Conservation (phyloP, 1,140 invertebrate species). For the Cyrtorhinus lividipennis region DNA sequence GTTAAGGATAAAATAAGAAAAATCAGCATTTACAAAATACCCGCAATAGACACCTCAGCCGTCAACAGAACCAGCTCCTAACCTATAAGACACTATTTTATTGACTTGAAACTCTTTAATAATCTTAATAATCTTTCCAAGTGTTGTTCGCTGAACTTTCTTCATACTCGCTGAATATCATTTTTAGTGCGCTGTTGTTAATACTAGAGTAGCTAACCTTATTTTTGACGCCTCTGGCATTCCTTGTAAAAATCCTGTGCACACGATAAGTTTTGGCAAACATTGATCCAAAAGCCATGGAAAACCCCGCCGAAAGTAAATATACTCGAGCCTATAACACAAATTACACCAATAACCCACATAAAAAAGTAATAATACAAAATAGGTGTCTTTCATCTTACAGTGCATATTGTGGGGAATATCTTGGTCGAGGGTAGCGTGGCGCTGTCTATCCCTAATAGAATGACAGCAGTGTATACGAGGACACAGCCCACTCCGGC, state of each 20-base stretch:
- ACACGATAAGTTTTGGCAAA: constrained; percentile 80
- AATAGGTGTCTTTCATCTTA: constrained; percentile 35
- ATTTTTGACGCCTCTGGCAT: constrained; percentile 46
- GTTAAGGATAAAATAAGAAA: too few relatives aligned
- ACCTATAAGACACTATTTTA: too few relatives aligned
- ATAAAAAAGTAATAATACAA: too few relatives aligned
- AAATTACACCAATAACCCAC: too few relatives aligned
- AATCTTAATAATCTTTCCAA: too few relatives aligned
- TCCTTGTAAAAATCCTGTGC: constrained; percentile 66
- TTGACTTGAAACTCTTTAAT: too few relatives aligned
- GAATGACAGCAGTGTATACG: constrained; percentile 82
- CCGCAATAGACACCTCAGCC: too few relatives aligned
- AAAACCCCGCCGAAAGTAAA: constrained; percentile 72
- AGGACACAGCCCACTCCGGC: constrained; percentile 87
- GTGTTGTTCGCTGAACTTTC: too few relatives aligned
- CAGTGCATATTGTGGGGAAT: constrained; percentile 71
- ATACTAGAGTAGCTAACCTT: constrained; percentile 35
- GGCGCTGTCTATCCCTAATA: constrained; percentile 74
- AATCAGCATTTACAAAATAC: too few relatives aligned
- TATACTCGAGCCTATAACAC: constrained; percentile 77
- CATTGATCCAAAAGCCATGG: constrained; percentile 75
- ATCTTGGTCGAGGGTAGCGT: constrained; percentile 48
- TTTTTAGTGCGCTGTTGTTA: too few relatives aligned
- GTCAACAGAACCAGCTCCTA: too few relatives aligned
- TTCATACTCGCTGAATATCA: too few relatives aligned